Evolutionary conservation across 1,140 invertebrate genomes (phyloP).

Genomic region (Cydia fagiglandana): DNA sequence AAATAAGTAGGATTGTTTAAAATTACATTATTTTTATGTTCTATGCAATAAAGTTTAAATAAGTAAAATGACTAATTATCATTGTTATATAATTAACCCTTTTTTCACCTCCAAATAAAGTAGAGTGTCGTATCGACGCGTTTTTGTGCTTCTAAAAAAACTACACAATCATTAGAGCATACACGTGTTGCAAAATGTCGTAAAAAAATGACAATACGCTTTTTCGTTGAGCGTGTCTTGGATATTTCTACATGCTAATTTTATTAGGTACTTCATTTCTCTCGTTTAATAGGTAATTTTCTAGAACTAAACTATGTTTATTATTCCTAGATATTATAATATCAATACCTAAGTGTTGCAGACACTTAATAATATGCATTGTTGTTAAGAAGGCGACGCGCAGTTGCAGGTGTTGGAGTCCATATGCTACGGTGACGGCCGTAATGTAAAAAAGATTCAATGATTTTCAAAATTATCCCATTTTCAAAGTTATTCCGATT

Average conservation of each 20-base stretch:
- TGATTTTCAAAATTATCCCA: too few species aligned
- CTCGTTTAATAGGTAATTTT: not conserved
- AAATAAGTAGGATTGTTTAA: not conserved
- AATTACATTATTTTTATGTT: too few species aligned
- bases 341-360: too few species aligned
- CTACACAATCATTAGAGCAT: not conserved
- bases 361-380: too few species aligned
- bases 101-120: not conserved
- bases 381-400: too few species aligned
- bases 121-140: not conserved
- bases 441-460: too few species aligned
- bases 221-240: not conserved
- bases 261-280: not conserved
- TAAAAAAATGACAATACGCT: conserved; percentile 6
- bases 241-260: not conserved
- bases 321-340: too few species aligned
- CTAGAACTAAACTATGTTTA: too few species aligned
- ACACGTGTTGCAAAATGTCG: not conserved
- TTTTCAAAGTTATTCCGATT: too few species aligned
- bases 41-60: too few species aligned
- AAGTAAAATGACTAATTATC: not conserved
- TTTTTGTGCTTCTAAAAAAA: not conserved
- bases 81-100: not conserved
- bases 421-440: too few species aligned
- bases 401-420: too few species aligned